Evolutionary conservation across 2,888 invertebrate genomes (phyloP), one percentile per base, ranked within the genome.

Genomic region (Ophraella communa): DNA sequence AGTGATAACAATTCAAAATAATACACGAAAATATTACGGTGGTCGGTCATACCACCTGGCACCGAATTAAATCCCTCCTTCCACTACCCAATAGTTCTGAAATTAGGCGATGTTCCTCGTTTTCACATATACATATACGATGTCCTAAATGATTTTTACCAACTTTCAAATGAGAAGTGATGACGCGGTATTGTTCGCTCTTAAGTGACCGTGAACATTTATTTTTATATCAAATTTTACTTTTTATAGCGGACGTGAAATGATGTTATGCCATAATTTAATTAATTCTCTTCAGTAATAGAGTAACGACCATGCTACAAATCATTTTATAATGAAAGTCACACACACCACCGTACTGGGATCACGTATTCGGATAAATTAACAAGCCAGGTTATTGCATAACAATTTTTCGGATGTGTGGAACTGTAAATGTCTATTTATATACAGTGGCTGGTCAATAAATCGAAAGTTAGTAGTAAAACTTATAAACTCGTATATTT

Each of bases 231-330:
- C 54, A 53, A 45, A 27, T 47, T 44, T 44, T 33, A 44, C 42
- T 53, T 45, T 49, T 62, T 62, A 35, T 11, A 39, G 62, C 62
- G 55, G 55, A 55, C 53, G 49, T 39, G 14, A 4, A 23, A 49
- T 58, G 33, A 58, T 35, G 53, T 7, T 33, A 53, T 20, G 14
- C 14, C 53, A 49, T 58, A 58, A 49, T 58, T 49, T 23, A 49
- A 58, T 58, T 58, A 58, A 33, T 35, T 35, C 14, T 35, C 21
- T 23, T 35, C 20, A 21, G 35, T 42, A 44, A 56, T 56, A 20
- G 45, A 45, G 35, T 45, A 45, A 56, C 20, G 45, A 44, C 42
- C 44, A 33, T 7, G 24, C 27, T 42, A 17, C 24, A 17, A 4
- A 24, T 49, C n/a, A 49, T 27, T 24, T 49, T 49, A n/a, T 27